These are phyloP conservation scores for Tragelaphus strepsiceros DNA, from an alignment of 2,113 vertebrate species.

Conservation along the genomic window DNA sequence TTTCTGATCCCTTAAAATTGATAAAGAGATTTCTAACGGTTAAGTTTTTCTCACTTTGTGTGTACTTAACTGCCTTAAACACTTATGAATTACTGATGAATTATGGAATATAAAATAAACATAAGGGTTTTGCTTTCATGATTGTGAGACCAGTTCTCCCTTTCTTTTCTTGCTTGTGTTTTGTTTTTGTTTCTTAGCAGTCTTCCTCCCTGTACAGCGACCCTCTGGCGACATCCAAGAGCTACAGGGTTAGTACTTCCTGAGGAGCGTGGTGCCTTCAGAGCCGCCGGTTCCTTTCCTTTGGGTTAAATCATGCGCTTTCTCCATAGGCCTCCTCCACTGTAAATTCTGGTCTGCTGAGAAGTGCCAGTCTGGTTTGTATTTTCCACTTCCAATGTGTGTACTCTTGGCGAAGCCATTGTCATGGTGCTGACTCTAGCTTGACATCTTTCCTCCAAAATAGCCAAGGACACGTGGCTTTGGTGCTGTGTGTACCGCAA, in stretches of 20 bases:
- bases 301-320: conserved; percentile 48
- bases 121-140: not conserved
- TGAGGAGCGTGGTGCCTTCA: not conserved
- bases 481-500: not conserved
- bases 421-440: not conserved
- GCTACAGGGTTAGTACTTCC: conserved; percentile 82
- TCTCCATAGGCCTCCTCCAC: conserved; percentile 77
- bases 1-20: not conserved
- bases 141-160: not conserved
- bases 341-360: conserved; percentile 82
- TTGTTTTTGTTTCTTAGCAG: conserved; percentile 61
- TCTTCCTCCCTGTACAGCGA: conserved; percentile 82
- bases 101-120: not conserved
- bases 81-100: not conserved
- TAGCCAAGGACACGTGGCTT: not conserved
- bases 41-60: not conserved
- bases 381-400: conserved; percentile 59
- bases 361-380: conserved; percentile 92
- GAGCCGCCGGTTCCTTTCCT: not conserved
- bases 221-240: conserved; percentile 76
- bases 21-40: not conserved
- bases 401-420: conserved; percentile 18
- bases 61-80: not conserved
- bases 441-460: not conserved
- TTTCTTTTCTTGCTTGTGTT: not conserved